These are phyloP conservation scores for Digitonthophagus gazella DNA, from an alignment of 2,888 invertebrate species.

Conservation along the genomic window DNA sequence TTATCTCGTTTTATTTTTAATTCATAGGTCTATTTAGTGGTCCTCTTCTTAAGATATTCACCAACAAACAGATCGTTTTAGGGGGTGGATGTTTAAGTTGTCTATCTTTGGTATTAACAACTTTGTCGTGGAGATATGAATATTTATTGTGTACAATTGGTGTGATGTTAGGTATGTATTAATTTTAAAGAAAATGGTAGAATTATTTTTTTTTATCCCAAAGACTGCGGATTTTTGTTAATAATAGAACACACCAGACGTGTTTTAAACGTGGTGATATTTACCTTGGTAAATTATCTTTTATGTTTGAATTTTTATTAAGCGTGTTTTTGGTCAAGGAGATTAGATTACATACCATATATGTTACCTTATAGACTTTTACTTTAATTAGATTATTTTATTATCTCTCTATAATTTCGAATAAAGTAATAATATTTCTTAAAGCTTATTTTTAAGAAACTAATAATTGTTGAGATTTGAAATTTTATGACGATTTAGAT, in stretches of 20 bases:
- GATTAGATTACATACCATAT: not conserved
- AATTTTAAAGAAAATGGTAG: conserved; percentile 18
- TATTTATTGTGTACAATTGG: conserved; percentile 50
- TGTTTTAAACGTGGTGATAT: not conserved
- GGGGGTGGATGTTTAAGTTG: conserved; percentile 49
- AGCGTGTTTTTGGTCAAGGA: not conserved
- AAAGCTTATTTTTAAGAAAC: too few species aligned
- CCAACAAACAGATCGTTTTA: conserved; percentile 49
- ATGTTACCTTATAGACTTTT: too few species aligned
- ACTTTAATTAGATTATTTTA: too few species aligned
- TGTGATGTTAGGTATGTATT: conserved; percentile 42
- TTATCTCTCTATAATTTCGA: too few species aligned
- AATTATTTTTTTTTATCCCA: not conserved
- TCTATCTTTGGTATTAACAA: conserved; percentile 48
- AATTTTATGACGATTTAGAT: too few species aligned
- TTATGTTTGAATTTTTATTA: too few species aligned
- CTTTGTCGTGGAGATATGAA: conserved; percentile 48
- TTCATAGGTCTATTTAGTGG: conserved; percentile 50
- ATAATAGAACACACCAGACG: not conserved
- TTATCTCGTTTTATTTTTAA: not conserved
- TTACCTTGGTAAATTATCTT: not conserved
- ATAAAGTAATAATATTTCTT: too few species aligned
- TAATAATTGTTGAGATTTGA: too few species aligned
- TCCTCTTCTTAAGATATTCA: conserved; percentile 50
- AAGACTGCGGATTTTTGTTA: not conserved